phyloP scores from a whole-genome alignment of 2,797 vertebrate species.

The Vultur gryphus region DNA sequence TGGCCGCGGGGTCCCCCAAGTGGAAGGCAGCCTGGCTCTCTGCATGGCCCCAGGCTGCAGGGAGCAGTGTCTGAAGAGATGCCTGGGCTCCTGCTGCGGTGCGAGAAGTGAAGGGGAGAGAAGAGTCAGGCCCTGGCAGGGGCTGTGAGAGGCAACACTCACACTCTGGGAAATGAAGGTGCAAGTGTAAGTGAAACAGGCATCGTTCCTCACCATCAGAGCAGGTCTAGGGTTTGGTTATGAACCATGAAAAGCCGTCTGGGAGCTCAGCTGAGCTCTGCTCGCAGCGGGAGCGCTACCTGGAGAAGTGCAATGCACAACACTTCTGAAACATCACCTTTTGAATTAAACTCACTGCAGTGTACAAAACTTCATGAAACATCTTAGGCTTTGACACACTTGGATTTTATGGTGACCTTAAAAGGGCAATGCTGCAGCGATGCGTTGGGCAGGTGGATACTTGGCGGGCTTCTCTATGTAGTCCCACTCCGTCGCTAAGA shows the following conservation, averaged over 20 bases:
- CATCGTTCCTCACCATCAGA: neutral
- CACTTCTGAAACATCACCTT: neutral
- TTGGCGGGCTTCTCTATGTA: neutral
- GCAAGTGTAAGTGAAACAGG: neutral
- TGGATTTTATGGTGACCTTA: neutral
- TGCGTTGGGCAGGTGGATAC: neutral
- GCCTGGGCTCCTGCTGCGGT: rapidly evolving
- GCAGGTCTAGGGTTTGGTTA: neutral
- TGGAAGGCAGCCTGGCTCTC: neutral
- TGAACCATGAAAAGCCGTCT: neutral
- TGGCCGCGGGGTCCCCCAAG: rapidly evolving
- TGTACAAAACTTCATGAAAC: neutral
- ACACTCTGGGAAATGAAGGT: neutral
- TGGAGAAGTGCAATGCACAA: neutral
- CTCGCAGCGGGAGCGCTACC: neutral
- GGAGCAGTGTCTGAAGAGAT: rapidly evolving
- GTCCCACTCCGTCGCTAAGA: neutral
- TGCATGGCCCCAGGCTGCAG: rapidly evolving
- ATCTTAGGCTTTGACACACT: neutral
- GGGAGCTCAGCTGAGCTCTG: neutral
- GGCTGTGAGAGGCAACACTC: neutral
- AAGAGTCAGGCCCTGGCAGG: neutral
- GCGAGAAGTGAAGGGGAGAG: rapidly evolving
- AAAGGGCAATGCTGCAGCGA: neutral
- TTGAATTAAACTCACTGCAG: neutral